These are phyloP conservation scores for Hippopotamus amphibius DNA, from an alignment of 2,113 vertebrate genomes.

Conservation along the genomic window DNA sequence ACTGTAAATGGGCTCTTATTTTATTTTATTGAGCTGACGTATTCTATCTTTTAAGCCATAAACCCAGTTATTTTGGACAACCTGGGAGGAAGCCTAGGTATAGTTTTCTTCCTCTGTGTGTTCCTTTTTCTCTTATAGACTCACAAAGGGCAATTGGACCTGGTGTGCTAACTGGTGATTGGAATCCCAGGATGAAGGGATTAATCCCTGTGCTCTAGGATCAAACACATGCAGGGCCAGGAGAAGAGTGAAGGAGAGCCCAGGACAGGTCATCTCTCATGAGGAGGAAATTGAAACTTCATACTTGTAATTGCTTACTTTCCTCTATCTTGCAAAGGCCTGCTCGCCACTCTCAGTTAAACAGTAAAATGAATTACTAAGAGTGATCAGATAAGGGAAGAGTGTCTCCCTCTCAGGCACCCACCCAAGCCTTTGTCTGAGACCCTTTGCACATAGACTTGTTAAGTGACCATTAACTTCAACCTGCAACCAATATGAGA, in stretches of 20 bases:
- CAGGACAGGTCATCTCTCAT: background rate
- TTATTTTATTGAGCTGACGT: constrained; percentile 34
- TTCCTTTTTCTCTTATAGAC: background rate
- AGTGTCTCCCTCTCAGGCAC: no score
- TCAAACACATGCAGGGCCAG: background rate
- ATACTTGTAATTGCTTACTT: no score
- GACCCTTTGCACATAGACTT: no score
- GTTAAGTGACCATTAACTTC: no score
- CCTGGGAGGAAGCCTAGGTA: background rate
- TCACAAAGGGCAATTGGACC: background rate
- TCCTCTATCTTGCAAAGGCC: no score
- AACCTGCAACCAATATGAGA: no score
- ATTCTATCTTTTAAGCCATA: background rate
- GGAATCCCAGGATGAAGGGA: background rate
- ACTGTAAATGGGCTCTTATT: background rate
- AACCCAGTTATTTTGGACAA: constrained; percentile 33
- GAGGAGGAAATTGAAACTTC: no score
- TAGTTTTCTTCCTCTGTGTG: background rate
- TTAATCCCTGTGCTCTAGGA: background rate
- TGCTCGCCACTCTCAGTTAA: no score
- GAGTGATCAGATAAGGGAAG: no score
- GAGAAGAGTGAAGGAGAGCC: background rate
- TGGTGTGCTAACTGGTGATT: background rate
- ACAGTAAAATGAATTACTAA: no score
- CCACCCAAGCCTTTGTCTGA: no score